Base-by-base conservation (phyloP, 37 sponge, comb jelly and placozoan genomes). In the Eunapius fragilis region DNA sequence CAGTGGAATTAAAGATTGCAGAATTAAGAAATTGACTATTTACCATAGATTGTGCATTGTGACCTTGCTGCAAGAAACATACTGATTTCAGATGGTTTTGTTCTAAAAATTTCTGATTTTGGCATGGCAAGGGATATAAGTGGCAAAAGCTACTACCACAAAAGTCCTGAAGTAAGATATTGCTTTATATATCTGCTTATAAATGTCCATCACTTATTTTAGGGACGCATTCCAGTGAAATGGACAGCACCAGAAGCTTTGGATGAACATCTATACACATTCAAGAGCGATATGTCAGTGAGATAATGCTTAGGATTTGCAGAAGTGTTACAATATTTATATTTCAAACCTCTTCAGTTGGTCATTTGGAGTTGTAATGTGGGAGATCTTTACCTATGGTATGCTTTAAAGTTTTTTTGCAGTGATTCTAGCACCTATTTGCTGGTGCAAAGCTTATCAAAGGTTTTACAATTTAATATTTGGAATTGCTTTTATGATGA, bases 231-330 rank as follows among this genome's bases (percentile, higher is more conserved):
- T 7, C 94, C 94, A 78, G 91, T 90, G 25, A 90, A 87, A 30
- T 94, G 94, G 94, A 90, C 90, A 30, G 88, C 94, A 25, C 83
- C 88, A 48, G 94, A 94, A 79, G 84, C 94, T 1, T 82, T 94
- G 36, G 72, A 84, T 9, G 68, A 80, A 30, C 68, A 71, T 22
- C 19, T 81, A 9, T 87, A 86, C 87, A 84, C 94, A 24, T 33
- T 45, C 36, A 80, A 90, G 38, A 90, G 88, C 87, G 94, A 94
- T 73, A 72, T 94, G 94, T 94, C 75, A 84, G 93, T 92, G 17
- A 81, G 32, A 69, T 45, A 45, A 11, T 45, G 47, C 47, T 45
- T 45, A n/a, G 47, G 7, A 45, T 45, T 4, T 50, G 25, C 19
- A 48, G 35, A 31, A 23, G 70, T 2, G 14, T 3, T 50, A 13